phyloP scores from a whole-genome alignment of 2,888 invertebrate genomes.

The Hemaris fuciformis region DNA sequence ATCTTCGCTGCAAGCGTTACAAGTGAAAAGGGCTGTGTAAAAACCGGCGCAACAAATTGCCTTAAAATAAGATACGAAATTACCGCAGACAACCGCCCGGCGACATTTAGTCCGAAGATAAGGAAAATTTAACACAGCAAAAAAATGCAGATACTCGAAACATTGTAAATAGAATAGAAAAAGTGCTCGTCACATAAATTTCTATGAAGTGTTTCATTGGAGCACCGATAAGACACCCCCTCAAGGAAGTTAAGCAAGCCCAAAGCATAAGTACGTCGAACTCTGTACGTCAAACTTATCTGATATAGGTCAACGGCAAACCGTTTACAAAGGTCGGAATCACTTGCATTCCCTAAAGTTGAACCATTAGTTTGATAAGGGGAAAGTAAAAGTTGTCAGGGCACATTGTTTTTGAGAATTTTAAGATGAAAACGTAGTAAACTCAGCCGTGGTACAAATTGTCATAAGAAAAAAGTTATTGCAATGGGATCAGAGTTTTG shows the following conservation, averaged over 20 bases:
- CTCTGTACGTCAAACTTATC: constrained; percentile 69
- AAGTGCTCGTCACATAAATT: constrained; percentile 65
- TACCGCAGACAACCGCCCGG: constrained; percentile 35
- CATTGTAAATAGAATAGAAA: constrained; percentile 35
- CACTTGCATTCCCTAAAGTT: constrained; percentile 60
- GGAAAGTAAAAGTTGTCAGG: constrained; percentile 31
- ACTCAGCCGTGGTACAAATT: too few relatives aligned
- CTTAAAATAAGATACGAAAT: constrained; percentile 35
- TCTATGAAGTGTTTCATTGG: constrained; percentile 67
- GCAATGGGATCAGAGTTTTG: too few relatives aligned
- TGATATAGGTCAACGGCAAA: constrained; percentile 63
- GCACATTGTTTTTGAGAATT: constrained; percentile 22
- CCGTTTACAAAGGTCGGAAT: constrained; percentile 61
- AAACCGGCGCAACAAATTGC: constrained; percentile 27
- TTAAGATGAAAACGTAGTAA: too few relatives aligned
- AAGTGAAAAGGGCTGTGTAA: constrained; percentile 26
- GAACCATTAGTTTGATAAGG: constrained; percentile 59
- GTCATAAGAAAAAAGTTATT: too few relatives aligned
- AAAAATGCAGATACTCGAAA: constrained; percentile 42
- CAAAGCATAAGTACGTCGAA: constrained; percentile 35
- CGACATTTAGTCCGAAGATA: constrained; percentile 42
- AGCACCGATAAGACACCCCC: constrained; percentile 62
- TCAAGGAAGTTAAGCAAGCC: constrained; percentile 54
- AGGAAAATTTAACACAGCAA: constrained; percentile 36
- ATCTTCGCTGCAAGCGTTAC: constrained; percentile 12